Evolutionary conservation across 2,113 vertebrate genomes (phyloP).

Genomic region (Scomber japonicus): DNA sequence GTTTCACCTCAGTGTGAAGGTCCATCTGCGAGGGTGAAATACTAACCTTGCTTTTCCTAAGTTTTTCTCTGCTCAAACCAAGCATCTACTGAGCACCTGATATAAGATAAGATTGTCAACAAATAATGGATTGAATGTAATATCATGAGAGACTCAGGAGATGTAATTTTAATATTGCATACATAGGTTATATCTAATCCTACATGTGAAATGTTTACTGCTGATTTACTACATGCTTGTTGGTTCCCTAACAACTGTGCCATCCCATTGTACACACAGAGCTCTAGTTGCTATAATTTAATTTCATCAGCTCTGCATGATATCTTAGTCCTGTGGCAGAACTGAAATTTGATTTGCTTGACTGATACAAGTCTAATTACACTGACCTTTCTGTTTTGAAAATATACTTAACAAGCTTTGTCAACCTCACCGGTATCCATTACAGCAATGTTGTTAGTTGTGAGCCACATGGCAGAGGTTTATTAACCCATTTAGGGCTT

Average conservation of each 20-base stretch:
- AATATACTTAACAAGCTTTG: background rate
- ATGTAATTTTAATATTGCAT: background rate
- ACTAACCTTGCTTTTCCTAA: background rate
- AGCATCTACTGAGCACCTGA: background rate
- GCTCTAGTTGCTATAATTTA: background rate
- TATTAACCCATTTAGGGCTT: constrained; percentile 10
- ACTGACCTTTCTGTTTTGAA: background rate
- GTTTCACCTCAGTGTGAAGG: background rate
- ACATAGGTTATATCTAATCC: background rate
- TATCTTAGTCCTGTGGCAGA: background rate
- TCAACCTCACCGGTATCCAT: background rate
- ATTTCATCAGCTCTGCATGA: background rate
- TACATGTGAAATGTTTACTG: background rate
- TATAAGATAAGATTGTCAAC: background rate
- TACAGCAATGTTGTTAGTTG: background rate
- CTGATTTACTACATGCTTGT: background rate
- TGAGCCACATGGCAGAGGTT: background rate
- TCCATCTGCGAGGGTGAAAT: background rate
- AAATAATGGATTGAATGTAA: background rate
- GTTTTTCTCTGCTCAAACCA: background rate
- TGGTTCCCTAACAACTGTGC: background rate
- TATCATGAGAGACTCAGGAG: background rate
- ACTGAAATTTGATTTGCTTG: background rate
- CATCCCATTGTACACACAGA: background rate
- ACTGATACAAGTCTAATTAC: constrained; percentile 8